phyloP scores from a whole-genome alignment of 1,140 invertebrate genomes.

The Papilio polyxenes region DNA sequence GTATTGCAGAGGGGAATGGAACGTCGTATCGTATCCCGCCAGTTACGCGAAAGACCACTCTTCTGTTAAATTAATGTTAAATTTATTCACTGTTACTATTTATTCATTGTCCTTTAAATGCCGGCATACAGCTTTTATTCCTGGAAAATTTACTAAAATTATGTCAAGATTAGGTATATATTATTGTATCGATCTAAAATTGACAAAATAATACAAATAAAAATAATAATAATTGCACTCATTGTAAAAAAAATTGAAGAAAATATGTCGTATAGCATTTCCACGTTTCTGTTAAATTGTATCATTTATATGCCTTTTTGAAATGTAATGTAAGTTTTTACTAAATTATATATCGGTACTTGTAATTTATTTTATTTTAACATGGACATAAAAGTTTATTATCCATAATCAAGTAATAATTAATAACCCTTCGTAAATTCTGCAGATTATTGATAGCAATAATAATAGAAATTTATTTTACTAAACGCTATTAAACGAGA shows the following conservation, averaged over 20 bases:
- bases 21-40: constrained; percentile 60
- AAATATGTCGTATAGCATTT: too few species aligned
- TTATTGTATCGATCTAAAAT: not conserved
- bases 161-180: not conserved
- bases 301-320: too few species aligned
- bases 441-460: not conserved
- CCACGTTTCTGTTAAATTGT: not conserved
- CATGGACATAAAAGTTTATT: not conserved
- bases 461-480: not conserved
- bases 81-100: constrained; percentile 66
- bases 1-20: constrained; percentile 70
- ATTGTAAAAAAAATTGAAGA: too few species aligned
- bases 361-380: too few species aligned
- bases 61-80: constrained; percentile 75
- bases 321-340: too few species aligned
- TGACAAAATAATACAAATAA: not conserved
- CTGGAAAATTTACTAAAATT: constrained; percentile 45
- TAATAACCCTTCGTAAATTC: not conserved
- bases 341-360: too few species aligned
- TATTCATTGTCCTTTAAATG: constrained; percentile 60
- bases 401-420: not conserved
- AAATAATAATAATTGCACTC: too few species aligned
- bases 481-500: not conserved
- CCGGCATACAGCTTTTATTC: constrained; percentile 44
- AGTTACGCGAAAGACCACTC: constrained; percentile 59